Evolutionary conservation across 2,888 invertebrate species (phyloP).

Genomic region (Coelopa pilipes): DNA sequence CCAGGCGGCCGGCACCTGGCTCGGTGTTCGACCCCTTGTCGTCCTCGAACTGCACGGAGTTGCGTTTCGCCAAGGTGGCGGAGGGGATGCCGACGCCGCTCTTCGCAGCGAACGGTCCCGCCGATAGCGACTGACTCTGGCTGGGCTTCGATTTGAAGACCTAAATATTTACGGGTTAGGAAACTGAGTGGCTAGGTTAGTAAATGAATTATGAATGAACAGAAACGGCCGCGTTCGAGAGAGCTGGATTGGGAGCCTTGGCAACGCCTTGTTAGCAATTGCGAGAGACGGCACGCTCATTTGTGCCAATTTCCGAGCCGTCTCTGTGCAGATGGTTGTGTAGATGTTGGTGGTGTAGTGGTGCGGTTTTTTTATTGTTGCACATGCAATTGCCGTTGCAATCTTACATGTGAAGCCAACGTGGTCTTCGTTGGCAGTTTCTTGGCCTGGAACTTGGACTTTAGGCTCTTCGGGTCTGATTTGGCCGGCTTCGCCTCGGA

Average conservation of each 20-base stretch:
- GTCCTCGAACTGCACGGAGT: conserved; percentile 22
- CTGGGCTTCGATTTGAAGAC: conserved; percentile 26
- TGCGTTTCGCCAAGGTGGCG: conserved; percentile 31
- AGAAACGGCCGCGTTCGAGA: conserved; percentile 30
- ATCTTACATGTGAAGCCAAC: conserved; percentile 59
- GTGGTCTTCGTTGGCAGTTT: conserved; percentile 51
- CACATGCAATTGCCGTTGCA: conserved; percentile 60
- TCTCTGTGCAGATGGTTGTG: conserved; percentile 22
- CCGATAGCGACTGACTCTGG: conserved; percentile 28
- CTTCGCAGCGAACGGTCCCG: conserved; percentile 39
- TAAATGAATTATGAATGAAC: conserved; percentile 24
- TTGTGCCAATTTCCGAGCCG: conserved; percentile 24
- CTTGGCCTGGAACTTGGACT: conserved; percentile 26
- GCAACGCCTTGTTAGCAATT: conserved; percentile 11
- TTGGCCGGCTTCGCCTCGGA: conserved; percentile 32
- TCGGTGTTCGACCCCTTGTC: conserved; percentile 4
- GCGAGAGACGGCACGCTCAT: neutral
- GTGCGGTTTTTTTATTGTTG: conserved; percentile 51
- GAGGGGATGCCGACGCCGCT: conserved; percentile 38
- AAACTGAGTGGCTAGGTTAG: neutral
- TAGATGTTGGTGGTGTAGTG: conserved; percentile 7
- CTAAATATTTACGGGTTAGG: conserved; percentile 31
- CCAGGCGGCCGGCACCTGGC: conserved; percentile 46
- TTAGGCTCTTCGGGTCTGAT: conserved; percentile 33
- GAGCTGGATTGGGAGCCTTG: neutral